Base-by-base conservation (phyloP, 2,888 invertebrate genomes). In the Sialis lutaria region DNA sequence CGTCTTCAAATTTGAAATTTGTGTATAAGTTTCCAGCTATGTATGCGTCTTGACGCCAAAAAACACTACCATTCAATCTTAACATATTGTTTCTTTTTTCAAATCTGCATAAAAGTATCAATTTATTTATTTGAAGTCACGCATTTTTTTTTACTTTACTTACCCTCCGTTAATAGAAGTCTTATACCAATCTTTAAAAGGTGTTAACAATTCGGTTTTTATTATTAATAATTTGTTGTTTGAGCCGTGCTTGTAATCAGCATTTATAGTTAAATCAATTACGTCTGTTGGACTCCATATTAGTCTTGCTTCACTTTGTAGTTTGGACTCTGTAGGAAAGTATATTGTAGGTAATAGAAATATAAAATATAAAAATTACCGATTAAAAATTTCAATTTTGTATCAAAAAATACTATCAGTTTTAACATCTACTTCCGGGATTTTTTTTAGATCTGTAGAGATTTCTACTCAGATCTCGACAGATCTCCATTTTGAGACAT, bases 231-330 rank as follows among this genome's bases (percentile, higher is more conserved):
- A 54, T 1, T 70, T 71, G 0, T 71, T 69, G 56, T 72, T 68
- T 2, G 65, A 60, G 46, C 64, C 62, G 41, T 67, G 65, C 56
- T 72, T 69, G 2, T 77, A 78, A 54, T 72, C 73, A 54, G 75
- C 68, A 52, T 73, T 72, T n/a, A 81, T 68, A 12, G 66, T 65
- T 57, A 80, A 67, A 32, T 73, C 66, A 4, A 87, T 71, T 5
- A 70, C 67, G 39, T 79, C 75, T 10, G 74, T 74, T 33, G 74
- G 72, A 48, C 75, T 77, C 87, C 87, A 88, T 1, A 82, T 77
- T 55, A 82, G 64, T 13, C 73, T 69, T 0, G 74, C 67, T 53
- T 34, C 33, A 35, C 47, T 47, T 35, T 31, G 13, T 10, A 42
- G 4, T 22, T 42, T 7, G 10, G 47, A 42, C 5, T 46, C 46